A percentile compares a stretch with the other conserved stretches of the same genome.
phyloP scores from a whole-genome alignment of 2,888 invertebrate species.

The Pseudococcus longispinus region DNA sequence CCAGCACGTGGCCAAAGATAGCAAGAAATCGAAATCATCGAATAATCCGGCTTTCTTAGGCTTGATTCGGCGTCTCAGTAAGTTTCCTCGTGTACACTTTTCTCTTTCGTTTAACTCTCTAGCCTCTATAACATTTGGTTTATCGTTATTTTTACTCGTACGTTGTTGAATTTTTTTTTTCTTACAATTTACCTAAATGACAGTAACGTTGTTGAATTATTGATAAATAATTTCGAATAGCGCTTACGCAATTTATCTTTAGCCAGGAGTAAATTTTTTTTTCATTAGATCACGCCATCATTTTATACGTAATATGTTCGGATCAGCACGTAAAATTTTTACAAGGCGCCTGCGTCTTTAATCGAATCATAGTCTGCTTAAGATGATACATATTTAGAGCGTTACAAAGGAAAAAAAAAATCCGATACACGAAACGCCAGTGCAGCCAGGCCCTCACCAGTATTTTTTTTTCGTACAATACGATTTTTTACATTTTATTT shows the following conservation, averaged over 20 bases:
- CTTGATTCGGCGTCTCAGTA: conserved; percentile 87
- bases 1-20: conserved; percentile 64
- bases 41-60: conserved; percentile 69
- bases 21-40: conserved; percentile 63
- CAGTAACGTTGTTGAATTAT: conserved; percentile 12
- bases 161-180: neutral
- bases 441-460: neutral
- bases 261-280: neutral
- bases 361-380: neutral
- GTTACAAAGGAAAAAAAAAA: neutral
- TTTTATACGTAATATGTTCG: neutral
- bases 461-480: neutral
- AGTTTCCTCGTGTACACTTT: conserved; percentile 65
- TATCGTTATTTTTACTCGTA: neutral
- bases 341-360: neutral
- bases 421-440: neutral
- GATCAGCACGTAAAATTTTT: neutral
- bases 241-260: neutral
- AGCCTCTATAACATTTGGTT: neutral
- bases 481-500: neutral
- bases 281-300: neutral
- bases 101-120: neutral
- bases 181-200: neutral
- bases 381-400: neutral
- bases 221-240: conserved; percentile 3